Evolutionary conservation across 2,797 vertebrate genomes (phyloP).

Genomic region (Kryptopterus vitreolus): DNA sequence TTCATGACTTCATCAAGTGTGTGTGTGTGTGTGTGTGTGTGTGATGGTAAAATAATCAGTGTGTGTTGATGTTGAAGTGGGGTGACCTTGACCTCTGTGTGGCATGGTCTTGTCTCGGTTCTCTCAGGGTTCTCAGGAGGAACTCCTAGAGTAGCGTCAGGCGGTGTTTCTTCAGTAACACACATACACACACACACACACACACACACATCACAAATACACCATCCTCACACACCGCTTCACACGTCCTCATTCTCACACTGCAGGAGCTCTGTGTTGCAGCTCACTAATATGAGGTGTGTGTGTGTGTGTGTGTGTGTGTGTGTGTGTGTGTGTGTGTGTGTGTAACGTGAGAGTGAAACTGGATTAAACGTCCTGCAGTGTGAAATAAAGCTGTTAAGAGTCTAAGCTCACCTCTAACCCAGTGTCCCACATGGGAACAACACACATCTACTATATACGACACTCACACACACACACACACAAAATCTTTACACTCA

Average conservation of each 20-base stretch:
- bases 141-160: background rate
- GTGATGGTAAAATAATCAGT: background rate
- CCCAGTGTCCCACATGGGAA: slow-evolving; percentile 12
- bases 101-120: background rate
- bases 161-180: background rate
- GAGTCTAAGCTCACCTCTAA: slow-evolving; percentile 16
- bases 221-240: background rate
- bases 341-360: slow-evolving; percentile 24
- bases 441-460: background rate
- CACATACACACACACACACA: background rate
- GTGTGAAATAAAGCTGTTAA: slow-evolving; percentile 22
- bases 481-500: background rate
- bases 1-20: no score
- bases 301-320: slow-evolving; percentile 1
- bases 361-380: slow-evolving; percentile 24
- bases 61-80: background rate
- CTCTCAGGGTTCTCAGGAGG: background rate
- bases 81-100: no score
- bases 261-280: background rate
- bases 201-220: no score
- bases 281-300: no score
- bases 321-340: slow-evolving; percentile 1
- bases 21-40: slow-evolving; percentile 17
- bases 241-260: background rate
- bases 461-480: background rate